These are phyloP conservation scores for Tachina lurida DNA, from an alignment of 2,888 invertebrate species.

Conservation along the genomic window DNA sequence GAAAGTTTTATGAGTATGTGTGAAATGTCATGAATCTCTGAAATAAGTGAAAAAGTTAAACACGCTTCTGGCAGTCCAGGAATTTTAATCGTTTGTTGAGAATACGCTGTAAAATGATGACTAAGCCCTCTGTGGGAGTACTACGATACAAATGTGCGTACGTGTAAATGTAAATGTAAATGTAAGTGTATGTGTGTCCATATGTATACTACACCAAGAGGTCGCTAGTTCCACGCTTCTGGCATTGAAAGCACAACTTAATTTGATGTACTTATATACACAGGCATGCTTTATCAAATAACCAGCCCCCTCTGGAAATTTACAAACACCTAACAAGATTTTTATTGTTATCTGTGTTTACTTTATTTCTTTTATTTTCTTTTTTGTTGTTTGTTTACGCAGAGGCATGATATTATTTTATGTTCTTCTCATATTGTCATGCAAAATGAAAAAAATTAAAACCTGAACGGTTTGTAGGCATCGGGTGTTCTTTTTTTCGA, in stretches of 20 bases:
- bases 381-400: not conserved
- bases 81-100: no score
- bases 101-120: no score
- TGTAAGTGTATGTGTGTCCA: not conserved
- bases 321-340: not conserved
- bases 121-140: no score
- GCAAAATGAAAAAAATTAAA: not conserved
- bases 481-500: not conserved
- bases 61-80: not conserved
- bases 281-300: slow-evolving; percentile 17
- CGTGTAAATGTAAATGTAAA: not conserved
- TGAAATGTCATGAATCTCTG: not conserved
- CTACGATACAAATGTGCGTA: not conserved
- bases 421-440: not conserved
- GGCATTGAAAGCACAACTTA: slow-evolving; percentile 21
- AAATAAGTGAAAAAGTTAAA: not conserved
- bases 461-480: no score
- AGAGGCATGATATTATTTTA: not conserved
- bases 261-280: not conserved
- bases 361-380: not conserved
- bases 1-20: not conserved
- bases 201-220: not conserved
- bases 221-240: not conserved
- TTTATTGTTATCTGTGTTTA: slow-evolving; percentile 21
- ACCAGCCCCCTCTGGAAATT: slow-evolving; percentile 24